These are phyloP conservation scores for Ectropis crepuscularia DNA, from an alignment of 2,888 invertebrate genomes.

Conservation along the genomic window DNA sequence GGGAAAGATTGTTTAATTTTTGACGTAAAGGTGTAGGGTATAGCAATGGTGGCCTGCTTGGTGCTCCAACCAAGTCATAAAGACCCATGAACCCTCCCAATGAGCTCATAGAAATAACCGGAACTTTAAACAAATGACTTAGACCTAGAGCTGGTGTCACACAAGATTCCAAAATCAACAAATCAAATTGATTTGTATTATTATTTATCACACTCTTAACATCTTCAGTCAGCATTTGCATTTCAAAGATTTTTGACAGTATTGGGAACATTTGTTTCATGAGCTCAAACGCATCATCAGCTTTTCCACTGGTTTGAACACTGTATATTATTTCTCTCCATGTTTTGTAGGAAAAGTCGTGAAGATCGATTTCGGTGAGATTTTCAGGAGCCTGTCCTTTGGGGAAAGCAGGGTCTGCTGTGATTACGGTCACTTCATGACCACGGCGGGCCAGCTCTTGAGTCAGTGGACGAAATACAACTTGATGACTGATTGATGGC, in stretches of 20 bases:
- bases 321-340: constrained; percentile 7
- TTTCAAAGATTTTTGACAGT: constrained; percentile 15
- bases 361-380: constrained; percentile 68
- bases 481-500: constrained; percentile 76
- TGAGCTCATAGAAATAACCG: constrained; percentile 16
- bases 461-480: constrained; percentile 64
- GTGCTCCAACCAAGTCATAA: constrained; percentile 17
- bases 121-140: constrained; percentile 10
- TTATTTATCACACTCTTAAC: constrained; percentile 16
- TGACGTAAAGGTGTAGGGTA: constrained; percentile 23
- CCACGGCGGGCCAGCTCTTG: constrained; percentile 68
- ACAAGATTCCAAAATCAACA: constrained; percentile 15
- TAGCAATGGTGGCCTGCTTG: constrained; percentile 17
- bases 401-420: constrained; percentile 64
- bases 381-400: constrained; percentile 57
- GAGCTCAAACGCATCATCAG: constrained; percentile 1
- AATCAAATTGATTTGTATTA: constrained; percentile 17
- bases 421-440: constrained; percentile 71
- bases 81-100: neutral
- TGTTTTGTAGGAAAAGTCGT: constrained; percentile 40
- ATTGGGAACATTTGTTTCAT: constrained; percentile 3
- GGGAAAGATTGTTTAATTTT: constrained; percentile 10
- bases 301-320: neutral
- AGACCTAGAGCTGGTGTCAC: neutral
- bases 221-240: constrained; percentile 17